Percentiles rank a stretch among this genome's conserved stretches.
phyloP scores from a whole-genome alignment of 2,113 vertebrate genomes.

The Panthera uncia region DNA sequence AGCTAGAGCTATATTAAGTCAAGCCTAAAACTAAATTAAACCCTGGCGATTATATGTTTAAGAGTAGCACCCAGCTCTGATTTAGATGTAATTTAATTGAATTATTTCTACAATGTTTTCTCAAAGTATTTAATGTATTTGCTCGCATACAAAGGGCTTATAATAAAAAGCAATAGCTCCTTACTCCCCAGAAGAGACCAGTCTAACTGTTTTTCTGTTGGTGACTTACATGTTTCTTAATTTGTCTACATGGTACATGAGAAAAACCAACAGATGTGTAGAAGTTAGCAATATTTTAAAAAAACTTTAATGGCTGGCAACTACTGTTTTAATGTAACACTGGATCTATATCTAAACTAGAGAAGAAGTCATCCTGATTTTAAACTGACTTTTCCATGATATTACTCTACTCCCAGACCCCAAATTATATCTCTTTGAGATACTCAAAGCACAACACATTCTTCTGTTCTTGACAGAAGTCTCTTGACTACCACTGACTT shows the following conservation, averaged over 20 bases:
- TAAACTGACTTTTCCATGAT: not conserved
- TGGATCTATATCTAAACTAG: not conserved
- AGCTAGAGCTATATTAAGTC: not conserved
- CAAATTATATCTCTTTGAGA: not conserved
- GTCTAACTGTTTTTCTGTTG: not conserved
- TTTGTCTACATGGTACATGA: not conserved
- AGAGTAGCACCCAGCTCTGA: not conserved
- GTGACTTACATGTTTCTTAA: not conserved
- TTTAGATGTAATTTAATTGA: not conserved
- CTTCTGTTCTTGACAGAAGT: not conserved
- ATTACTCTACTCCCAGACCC: not conserved
- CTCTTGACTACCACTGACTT: not conserved
- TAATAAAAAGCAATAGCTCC: not conserved
- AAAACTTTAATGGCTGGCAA: not conserved
- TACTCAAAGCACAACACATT: not conserved
- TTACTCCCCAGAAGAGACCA: not conserved
- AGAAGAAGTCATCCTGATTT: conserved; percentile 1
- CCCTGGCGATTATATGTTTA: not conserved
- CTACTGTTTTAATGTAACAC: not conserved
- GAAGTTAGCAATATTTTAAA: not conserved
- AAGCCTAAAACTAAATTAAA: conserved; percentile 30
- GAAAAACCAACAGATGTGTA: not conserved
- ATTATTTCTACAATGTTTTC: conserved; percentile 26
- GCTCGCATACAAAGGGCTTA: not conserved
- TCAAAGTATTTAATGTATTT: not conserved